A percentile compares a stretch with the other conserved stretches of the same genome.
Conservation (phyloP, 2,888 invertebrate species). For the Mythimna impura region DNA sequence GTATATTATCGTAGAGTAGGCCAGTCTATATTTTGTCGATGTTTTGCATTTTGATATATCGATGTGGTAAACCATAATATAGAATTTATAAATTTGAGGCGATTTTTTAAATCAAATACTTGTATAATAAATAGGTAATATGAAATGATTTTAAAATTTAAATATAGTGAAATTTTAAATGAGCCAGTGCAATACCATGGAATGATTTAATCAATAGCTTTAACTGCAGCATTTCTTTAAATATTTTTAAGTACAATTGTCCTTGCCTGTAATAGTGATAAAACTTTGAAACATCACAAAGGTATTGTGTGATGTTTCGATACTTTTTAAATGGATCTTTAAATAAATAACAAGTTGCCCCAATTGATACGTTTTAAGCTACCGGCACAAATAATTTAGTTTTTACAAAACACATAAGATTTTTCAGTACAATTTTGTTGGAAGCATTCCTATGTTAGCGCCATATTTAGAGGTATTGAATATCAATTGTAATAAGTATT, state of each 20-base stretch:
- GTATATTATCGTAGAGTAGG: conserved; percentile 59
- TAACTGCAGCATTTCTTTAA: conserved; percentile 59
- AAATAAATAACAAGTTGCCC: not conserved
- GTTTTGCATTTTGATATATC: conserved; percentile 51
- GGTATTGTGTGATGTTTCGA: not conserved
- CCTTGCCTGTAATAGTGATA: conserved; percentile 32
- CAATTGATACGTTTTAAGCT: not conserved
- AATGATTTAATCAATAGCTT: conserved; percentile 53
- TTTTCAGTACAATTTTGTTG: conserved; percentile 24
- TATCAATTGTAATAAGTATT: not conserved
- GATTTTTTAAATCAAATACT: conserved; percentile 43
- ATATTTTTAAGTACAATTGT: conserved; percentile 36
- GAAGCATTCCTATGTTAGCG: conserved; percentile 52
- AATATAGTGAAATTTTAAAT: conserved; percentile 5
- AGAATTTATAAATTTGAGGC: conserved; percentile 24
- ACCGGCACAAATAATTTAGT: conserved; percentile 50
- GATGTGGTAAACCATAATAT: conserved; percentile 34
- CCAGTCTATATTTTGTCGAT: conserved; percentile 48
- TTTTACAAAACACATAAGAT: conserved; percentile 32
- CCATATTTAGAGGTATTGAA: conserved; percentile 50
- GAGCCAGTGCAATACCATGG: conserved; percentile 49
- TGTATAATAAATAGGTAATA: conserved; percentile 17
- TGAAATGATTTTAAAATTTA: conserved; percentile 5
- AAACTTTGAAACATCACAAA: not conserved
- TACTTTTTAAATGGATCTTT: no score